Evolutionary conservation across 1,140 invertebrate genomes (phyloP), one percentile per base, ranked within the genome.

Genomic region (Neodiprion fabricii): DNA sequence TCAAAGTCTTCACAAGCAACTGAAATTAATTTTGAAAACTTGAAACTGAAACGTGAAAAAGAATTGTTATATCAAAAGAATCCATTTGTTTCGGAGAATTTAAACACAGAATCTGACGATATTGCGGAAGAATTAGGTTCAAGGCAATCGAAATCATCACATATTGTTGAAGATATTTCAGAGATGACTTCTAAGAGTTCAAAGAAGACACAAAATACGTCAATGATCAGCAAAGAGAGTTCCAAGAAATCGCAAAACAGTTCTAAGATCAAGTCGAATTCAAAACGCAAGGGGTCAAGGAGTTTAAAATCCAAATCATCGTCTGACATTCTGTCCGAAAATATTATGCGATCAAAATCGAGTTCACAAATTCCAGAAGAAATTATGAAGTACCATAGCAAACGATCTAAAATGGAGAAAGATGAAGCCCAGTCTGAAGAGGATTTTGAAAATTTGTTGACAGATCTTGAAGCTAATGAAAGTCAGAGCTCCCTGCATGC

Each of bases 401-500:
- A 87, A 74, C 79, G 85, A 7, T 82, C 84, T 7, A 86, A 82
- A 74, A 76, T 85, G 11, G 82, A 85, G 0, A 83, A 76, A 7
- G 79, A 83, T 65, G 81, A 75, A 23, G 23, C 71, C 50, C 74
- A 80, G 0, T 79, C 78, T 0, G 79, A 85, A 40, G 84, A 85
- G 5, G 82, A 83, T 67, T 17, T 61, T 12, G 76, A 83, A 49
- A 81, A 81, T 70, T 82, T 82, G 2, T 79, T 86, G 48, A 72
- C 84, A 9, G 82, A 83, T 21, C 67, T 84, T 12, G 83, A 85
- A 74, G 78, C 84, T 1, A 83, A 85, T 70, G 85, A 86, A n/a
- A 84, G 81, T 73, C 83, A 86, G 77, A 84, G 75, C 78, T 86
- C 84, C 2, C 23, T 85, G n/a, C 83, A 85, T 74, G 81, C 83